Evolutionary conservation across 2,888 invertebrate genomes (phyloP), one percentile per base, ranked within the genome.

Genomic region (Bimastos eiseni): DNA sequence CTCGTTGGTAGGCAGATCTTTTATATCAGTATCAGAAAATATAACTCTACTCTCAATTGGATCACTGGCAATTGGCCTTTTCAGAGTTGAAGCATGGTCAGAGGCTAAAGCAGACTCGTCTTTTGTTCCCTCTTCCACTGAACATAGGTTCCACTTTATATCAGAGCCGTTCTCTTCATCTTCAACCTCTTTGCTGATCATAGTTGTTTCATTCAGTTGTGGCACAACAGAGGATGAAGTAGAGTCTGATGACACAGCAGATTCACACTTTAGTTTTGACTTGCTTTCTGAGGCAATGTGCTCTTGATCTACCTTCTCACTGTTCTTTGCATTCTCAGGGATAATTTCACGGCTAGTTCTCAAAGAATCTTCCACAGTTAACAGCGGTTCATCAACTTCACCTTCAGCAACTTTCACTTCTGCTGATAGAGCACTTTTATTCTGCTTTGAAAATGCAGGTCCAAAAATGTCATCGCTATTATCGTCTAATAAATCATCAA

Each of bases 381-480:
- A 70, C 30, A n/a, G 30, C 30, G 30, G 70, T 8, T 70, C 30
- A n/a, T 70, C n/a, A 70, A 70, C 30, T 70, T 70, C 70, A n/a
- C 70, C 70, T 70, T 70, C 70, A 70, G 30, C 70, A 70, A 30
- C 30, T 30, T 70, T 70, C n/a, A n/a, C 8, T 70, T n/a, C 70
- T 70, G 30, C 70, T n/a, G 6, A 11, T 70, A 13, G 30, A 70
- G 70, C 30, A 70, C 70, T n/a, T 70, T 70, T 70, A n/a, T 70
- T 70, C 70, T 30, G 30, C 11, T n/a, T 70, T 30, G 70, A 30
- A 70, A 70, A 30, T n/a, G 70, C 70, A 70, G 70, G 30, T n/a
- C 70, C 70, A 70, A 70, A 70, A 70, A 70, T 70, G 70, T 70
- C 70, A 70, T 70, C 70, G 13, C 70, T 70, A 70, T 70, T n/a